Evolutionary conservation across 2,888 invertebrate genomes (phyloP).

Genomic region (Tetrapedia diversipes): DNA sequence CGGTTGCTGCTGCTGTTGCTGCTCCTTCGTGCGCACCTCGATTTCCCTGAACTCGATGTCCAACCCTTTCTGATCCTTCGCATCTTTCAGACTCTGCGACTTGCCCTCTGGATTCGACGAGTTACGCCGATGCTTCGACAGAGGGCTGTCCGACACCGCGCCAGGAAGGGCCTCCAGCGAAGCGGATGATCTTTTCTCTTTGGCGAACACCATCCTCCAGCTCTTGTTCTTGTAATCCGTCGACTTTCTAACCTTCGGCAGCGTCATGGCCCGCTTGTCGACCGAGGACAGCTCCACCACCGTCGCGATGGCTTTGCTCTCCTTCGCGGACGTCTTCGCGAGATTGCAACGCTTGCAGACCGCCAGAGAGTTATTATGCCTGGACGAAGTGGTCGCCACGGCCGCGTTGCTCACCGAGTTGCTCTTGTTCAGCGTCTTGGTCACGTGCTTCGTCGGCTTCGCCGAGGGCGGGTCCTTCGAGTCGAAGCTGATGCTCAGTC

Average conservation of each 20-base stretch:
- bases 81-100: constrained; percentile 56
- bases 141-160: constrained; percentile 55
- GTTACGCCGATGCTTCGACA: constrained; percentile 76
- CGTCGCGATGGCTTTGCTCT: constrained; percentile 62
- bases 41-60: constrained; percentile 76
- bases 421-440: constrained; percentile 75
- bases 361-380: constrained; percentile 60
- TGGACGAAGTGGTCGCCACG: constrained; percentile 47
- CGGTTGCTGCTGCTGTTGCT: constrained; percentile 74
- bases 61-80: constrained; percentile 54
- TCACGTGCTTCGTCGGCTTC: constrained; percentile 69
- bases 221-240: constrained; percentile 79
- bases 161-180: constrained; percentile 78
- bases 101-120: constrained; percentile 79
- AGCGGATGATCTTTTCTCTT: constrained; percentile 79
- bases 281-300: constrained; percentile 68
- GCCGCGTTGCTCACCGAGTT: constrained; percentile 71
- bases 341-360: constrained; percentile 79
- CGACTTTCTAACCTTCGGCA: constrained; percentile 79
- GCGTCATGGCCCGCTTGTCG: constrained; percentile 80
- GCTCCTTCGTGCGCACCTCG: constrained; percentile 68
- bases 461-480: constrained; percentile 79
- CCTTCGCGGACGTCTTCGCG: constrained; percentile 65
- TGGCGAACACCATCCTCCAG: constrained; percentile 80
- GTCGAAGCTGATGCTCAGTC: constrained; percentile 84